These are phyloP conservation scores for Alouatta palliata DNA, from an alignment of 2,113 vertebrate species.

Conservation along the genomic window DNA sequence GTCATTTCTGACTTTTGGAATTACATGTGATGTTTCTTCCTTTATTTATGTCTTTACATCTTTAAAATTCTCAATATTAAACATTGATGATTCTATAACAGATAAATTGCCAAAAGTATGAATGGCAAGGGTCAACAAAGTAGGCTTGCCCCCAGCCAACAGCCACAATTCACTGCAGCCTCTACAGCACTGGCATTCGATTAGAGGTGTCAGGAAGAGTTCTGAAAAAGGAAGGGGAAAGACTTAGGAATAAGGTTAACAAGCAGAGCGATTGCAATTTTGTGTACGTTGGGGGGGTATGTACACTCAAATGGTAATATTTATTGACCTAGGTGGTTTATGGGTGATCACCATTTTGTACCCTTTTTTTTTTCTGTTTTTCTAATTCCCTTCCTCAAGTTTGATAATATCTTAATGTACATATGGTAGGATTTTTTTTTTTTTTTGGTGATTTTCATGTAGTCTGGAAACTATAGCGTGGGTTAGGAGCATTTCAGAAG, in stretches of 20 bases:
- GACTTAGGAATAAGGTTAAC: fast-evolving
- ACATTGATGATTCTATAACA: fast-evolving
- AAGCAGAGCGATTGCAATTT: fast-evolving
- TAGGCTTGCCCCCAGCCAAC: neutral
- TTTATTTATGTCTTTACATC: neutral
- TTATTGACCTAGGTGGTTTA: fast-evolving
- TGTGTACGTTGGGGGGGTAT: neutral
- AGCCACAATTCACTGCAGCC: neutral
- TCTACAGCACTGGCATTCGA: neutral
- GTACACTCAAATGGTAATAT: too few relatives aligned
- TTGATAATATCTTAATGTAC: fast-evolving
- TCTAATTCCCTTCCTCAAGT: neutral
- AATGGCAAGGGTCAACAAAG: neutral
- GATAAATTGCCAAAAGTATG: neutral
- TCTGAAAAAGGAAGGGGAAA: fast-evolving
- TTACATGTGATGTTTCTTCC: neutral
- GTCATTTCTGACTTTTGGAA: neutral
- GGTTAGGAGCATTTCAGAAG: neutral
- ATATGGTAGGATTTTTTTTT: fast-evolving
- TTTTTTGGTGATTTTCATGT: neutral
- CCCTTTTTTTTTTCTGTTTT: neutral
- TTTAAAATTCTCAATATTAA: neutral
- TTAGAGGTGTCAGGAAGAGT: neutral
- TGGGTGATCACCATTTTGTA: fast-evolving
- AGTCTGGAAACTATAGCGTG: fast-evolving